A percentile compares a stretch with the other conserved stretches of the same genome.
Evolutionary conservation across 37 sponge, comb jelly and placozoan species (phyloP).

Genomic region (Diacarnus erythraeanus): DNA sequence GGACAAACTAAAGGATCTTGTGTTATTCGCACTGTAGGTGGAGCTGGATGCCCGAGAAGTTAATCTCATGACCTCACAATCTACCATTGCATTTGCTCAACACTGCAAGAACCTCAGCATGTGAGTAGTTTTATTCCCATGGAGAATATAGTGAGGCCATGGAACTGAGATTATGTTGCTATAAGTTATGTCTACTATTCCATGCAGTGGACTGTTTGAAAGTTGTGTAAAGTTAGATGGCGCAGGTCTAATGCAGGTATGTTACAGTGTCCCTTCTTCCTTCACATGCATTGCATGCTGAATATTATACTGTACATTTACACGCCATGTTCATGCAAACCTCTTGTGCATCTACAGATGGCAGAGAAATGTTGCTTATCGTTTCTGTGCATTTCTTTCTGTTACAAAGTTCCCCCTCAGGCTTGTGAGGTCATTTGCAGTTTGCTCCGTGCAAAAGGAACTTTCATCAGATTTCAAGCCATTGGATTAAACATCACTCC

Average conservation of each 20-base stretch:
- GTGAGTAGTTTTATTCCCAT: constrained; percentile 26
- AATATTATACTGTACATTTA: neutral
- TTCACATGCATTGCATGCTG: neutral
- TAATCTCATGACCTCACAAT: constrained; percentile 35
- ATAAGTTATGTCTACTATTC: neutral
- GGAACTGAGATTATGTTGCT: neutral
- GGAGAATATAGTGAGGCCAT: neutral
- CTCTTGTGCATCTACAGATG: constrained; percentile 30
- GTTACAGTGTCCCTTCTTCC: neutral
- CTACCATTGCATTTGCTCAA: constrained; percentile 49
- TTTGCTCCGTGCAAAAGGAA: constrained; percentile 44
- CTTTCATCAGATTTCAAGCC: constrained; percentile 15
- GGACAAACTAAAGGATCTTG: neutral
- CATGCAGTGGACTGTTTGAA: constrained; percentile 60
- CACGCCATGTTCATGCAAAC: too few species aligned
- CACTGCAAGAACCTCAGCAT: constrained; percentile 59
- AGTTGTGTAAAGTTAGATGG: constrained; percentile 63
- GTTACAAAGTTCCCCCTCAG: constrained; percentile 45
- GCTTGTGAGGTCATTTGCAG: constrained; percentile 31
- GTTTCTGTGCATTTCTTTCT: constrained; percentile 56
- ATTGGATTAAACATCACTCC: constrained; percentile 34
- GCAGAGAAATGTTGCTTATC: constrained; percentile 50
- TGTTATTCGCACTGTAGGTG: constrained; percentile 26
- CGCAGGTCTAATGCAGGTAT: constrained; percentile 56
- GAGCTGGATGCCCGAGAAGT: constrained; percentile 56